A percentile compares a stretch with the other conserved stretches of the same genome.
Conservation (phyloP, 2,113 vertebrate genomes). For the Rhabdomys dilectus region DNA sequence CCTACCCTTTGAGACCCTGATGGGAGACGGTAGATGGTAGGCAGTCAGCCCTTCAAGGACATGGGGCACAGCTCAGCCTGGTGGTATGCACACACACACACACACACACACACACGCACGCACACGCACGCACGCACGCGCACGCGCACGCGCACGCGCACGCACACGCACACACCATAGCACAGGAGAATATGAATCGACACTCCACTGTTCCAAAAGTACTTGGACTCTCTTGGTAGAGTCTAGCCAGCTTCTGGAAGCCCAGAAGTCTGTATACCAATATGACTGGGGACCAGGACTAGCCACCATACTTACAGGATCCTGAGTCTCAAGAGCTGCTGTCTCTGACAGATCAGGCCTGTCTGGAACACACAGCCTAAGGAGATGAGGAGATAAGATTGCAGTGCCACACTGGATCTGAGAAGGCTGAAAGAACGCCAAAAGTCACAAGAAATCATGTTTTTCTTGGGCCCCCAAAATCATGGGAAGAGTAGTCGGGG, state of each 20-base stretch:
- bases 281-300: neutral
- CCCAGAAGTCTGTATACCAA: neutral
- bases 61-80: neutral
- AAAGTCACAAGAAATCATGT: neutral
- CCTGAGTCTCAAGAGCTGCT: accelerated
- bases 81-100: neutral
- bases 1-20: neutral
- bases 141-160: too few species aligned
- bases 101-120: too few species aligned
- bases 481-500: neutral
- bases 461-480: neutral
- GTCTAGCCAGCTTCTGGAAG: neutral
- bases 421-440: neutral
- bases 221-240: neutral
- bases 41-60: neutral
- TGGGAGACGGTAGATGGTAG: neutral
- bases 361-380: neutral
- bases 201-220: neutral
- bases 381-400: neutral
- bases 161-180: accelerated
- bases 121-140: neutral
- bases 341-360: neutral
- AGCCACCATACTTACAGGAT: neutral
- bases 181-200: neutral
- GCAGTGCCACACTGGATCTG: neutral